Conservation (phyloP, 2,797 vertebrate species). For the Chelon auratus region DNA sequence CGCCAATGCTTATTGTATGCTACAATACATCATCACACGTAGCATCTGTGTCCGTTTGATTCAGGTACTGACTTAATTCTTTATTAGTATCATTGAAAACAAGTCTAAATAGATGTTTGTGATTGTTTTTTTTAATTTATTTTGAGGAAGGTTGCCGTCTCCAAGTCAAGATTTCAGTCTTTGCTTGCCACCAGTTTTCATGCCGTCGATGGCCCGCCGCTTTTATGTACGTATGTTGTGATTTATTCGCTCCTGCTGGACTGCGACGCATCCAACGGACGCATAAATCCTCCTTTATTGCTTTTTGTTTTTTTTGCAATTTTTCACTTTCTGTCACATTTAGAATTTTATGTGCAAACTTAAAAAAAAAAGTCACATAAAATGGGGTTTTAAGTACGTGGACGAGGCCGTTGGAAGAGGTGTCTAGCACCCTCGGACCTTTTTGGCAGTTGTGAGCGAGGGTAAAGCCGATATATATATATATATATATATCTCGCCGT, state of each 20-base stretch:
- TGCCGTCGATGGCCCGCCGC: background rate
- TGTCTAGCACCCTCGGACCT: background rate
- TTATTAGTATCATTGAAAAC: too few species aligned
- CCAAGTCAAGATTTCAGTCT: background rate
- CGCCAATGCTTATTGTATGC: too few species aligned
- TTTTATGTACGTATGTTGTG: background rate
- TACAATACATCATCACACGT: too few species aligned
- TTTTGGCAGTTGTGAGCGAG: background rate
- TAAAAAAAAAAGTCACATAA: background rate
- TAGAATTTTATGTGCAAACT: background rate
- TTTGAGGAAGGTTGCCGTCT: background rate
- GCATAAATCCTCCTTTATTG: background rate
- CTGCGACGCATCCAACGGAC: background rate
- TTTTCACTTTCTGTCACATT: background rate
- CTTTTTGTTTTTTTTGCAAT: background rate
- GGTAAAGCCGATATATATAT: constrained; percentile 13
- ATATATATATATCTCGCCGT: constrained; percentile 38
- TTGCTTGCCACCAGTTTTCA: background rate
- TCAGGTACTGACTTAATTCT: too few species aligned
- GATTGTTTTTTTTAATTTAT: background rate
- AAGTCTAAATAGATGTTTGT: too few species aligned
- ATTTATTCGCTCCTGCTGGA: background rate
- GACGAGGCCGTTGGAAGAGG: background rate
- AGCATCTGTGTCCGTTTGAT: too few species aligned
- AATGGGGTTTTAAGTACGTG: background rate